Evolutionary conservation across 2,888 invertebrate species (phyloP), one percentile per base, ranked within the genome.

Genomic region (Dolomedes plantarius): DNA sequence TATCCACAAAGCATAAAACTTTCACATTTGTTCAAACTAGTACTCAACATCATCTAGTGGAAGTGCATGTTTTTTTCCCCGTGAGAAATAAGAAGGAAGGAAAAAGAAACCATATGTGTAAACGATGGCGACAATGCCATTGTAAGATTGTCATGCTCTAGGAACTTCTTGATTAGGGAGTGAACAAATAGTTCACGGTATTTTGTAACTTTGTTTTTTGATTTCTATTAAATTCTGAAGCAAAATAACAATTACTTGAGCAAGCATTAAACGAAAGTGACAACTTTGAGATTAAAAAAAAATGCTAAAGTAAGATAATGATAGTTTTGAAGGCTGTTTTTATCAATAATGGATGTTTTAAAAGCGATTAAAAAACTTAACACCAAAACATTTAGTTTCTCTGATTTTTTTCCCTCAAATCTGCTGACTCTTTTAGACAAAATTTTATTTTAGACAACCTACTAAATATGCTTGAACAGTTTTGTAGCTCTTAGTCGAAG

Each of bases 251-350:
- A 56, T 56, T 56, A 56, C 56, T 56, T 23, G 56, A 23, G 56
- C 19, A 56, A 56, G 56, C 56, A 56, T 56, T 56, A 56, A 56
- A 16, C 23, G 56, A 56, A 56, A 56, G 23, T 56, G 56, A 11
- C 56, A 56, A 11, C 11, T 6, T 11, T 23, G 1, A 23, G 23
- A 3, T 19, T 1, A 56, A n/a, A 56, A 23, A 56, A 56, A 2
- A 5, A 23, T 5, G 36, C 7, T 5, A 36, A 5, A 36, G 36
- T 7, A 36, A 36, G 36, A 7, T 36, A 36, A 36, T 36, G 36
- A 36, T 36, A 36, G 36, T 36, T 36, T 9, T 9, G 36, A 36
- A 36, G 36, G 7, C 9, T 36, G 36, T 36, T 36, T 36, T 36
- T 36, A 36, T 36, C 36, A 36, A 36, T 36, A 36, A 36, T 36